Evolutionary conservation across 2,797 vertebrate species (phyloP).

Genomic region (Enteromius radiatus): DNA sequence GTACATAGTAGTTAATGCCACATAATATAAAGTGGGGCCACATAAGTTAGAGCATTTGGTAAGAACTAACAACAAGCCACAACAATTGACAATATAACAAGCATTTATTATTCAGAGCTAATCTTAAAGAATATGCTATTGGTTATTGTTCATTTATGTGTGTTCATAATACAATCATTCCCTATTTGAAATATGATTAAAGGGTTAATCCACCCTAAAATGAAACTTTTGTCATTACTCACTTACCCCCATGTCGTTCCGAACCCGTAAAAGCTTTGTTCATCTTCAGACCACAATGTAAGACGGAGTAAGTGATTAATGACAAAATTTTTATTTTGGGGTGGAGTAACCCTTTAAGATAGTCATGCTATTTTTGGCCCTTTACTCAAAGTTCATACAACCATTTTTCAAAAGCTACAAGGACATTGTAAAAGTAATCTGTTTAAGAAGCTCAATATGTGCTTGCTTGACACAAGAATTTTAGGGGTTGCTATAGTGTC

Average conservation of each 20-base stretch:
- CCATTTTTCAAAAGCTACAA: not conserved
- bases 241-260: too few species aligned
- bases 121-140: not conserved
- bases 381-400: not conserved
- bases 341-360: not conserved
- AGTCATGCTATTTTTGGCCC: not conserved
- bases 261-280: too few species aligned
- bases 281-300: too few species aligned
- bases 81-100: not conserved
- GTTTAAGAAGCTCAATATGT: not conserved
- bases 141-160: not conserved
- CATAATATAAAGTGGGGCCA: not conserved
- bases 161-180: not conserved
- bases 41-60: not conserved
- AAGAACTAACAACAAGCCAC: not conserved
- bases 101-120: not conserved
- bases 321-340: too few species aligned
- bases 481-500: not conserved
- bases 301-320: too few species aligned
- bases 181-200: not conserved
- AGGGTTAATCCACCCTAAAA: too few species aligned
- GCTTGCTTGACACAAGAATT: not conserved
- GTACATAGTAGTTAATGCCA: not conserved
- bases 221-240: too few species aligned
- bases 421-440: not conserved